Evolutionary conservation across 2,797 vertebrate species (phyloP), one percentile per base, ranked within the genome.

Genomic region (Anguilla pacifica): DNA sequence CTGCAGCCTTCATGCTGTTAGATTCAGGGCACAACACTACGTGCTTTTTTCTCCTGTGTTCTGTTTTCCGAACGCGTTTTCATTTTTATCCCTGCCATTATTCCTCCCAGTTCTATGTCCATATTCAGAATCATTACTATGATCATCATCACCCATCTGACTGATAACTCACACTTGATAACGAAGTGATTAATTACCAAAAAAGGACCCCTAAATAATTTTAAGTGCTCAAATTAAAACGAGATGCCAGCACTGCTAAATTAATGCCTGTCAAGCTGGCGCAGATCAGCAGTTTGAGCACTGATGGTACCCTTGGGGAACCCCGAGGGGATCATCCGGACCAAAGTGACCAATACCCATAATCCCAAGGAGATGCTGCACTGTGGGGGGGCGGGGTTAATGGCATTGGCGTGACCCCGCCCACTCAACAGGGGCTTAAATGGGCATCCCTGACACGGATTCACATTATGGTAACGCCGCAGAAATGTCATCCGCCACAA

Each of bases 161-260:
- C 87, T 90, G 93, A 90, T 89, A 94, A 95, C 91, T 89, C 92
- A 92, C 92, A 94, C 92, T 89, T 92, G 90, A 92, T 94, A 93
- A 94, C 95, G 93, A 94, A 92, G 90, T 92, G 93, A 93, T 95
- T 95, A 94, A 94, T 95, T 94, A 93, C 86, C 3, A 90, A 92
- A 92, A 90, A 94, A 95, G 93, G 92, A 94, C 93, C 94, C 35
- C 91, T 89, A 85, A 92, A 92, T 95, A 92, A 94, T 93, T 91
- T 91, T 88, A 89, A 91, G 92, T 88, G 87, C 86, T 82, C 57
- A 86, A 89, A 83, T 87, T 88, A 85, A 89, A 87, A 88, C 87
- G 86, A 88, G 87, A 86, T 49, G 43, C 15, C 82, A 59, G 19
- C 35, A 22, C 46, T 39, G 81, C 28, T 72, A 9, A 31, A 22